Base-by-base conservation (phyloP, 1,140 invertebrate genomes). In the Lepidurus packardi region DNA sequence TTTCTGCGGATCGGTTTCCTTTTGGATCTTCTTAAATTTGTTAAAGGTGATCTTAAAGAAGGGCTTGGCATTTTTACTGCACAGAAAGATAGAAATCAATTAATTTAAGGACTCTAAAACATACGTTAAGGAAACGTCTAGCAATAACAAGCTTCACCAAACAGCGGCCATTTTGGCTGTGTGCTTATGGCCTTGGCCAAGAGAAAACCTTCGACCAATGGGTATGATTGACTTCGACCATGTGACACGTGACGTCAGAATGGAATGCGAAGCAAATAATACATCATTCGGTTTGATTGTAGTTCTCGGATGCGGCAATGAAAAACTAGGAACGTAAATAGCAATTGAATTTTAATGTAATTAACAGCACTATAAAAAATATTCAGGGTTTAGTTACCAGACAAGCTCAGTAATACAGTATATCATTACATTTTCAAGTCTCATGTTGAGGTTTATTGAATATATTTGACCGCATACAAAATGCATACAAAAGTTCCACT, bases 21-120 rank as follows among this genome's bases (percentile, higher is more conserved):
- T 74, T 78, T 78, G 34, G 78, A 78, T 47, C 78, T 78, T 75
- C 78, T 73, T 34, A 78, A 43, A 16, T 73, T 47, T 34, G 74
- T 75, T 44, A 78, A 73, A 25, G 78, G 78, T 47, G 73, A 78
- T 45, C 78, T 73, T 44, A 78, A 73, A 25, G 78, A 78, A 34
- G 78, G 73, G 53, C 78, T 78, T 7, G 78, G 78, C 78, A 78
- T 78, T 78, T 78, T 74, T 7, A 16, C 3, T n/a, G 53, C 53
- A 65, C 53, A 65, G 16, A 21, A 65, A n/a, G 53, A 65, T 11
- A 65, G 53, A 65, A 16, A 65, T 65, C 53, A 65, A 16, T 9
- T 65, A 65, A 65, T 65, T 65, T 65, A 65, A 65, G 16, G n/a
- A 65, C 53, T 65, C 21, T 65, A 65, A 65, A 65, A 9, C 53